Evolutionary conservation across 2,113 vertebrate genomes (phyloP).

Genomic region (Percina caprodes): DNA sequence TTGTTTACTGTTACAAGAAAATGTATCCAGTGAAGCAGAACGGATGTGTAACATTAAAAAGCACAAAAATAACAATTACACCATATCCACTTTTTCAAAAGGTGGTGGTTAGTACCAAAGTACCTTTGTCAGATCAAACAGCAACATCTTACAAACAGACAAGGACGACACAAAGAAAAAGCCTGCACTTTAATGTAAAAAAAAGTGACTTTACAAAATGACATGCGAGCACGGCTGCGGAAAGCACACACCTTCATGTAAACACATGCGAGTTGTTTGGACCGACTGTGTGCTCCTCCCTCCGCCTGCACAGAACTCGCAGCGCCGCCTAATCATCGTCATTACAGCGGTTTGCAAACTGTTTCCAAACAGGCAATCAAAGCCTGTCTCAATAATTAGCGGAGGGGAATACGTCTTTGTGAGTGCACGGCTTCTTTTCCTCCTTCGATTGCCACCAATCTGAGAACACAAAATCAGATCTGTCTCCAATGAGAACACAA

Average conservation of each 20-base stretch:
- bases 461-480: constrained; percentile 77
- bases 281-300: constrained; percentile 34
- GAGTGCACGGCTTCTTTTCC: constrained; percentile 62
- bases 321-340: constrained; percentile 84
- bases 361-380: constrained; percentile 89
- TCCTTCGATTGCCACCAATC: constrained; percentile 71
- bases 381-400: constrained; percentile 85
- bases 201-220: constrained; percentile 47
- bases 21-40: neutral
- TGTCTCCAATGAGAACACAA: constrained; percentile 55
- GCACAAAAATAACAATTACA: constrained; percentile 36
- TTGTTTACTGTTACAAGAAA: constrained; percentile 1
- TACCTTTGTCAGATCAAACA: constrained; percentile 37
- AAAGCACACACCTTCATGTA: constrained; percentile 38
- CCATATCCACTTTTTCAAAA: constrained; percentile 38
- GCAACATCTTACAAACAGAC: constrained; percentile 13
- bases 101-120: constrained; percentile 41
- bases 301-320: constrained; percentile 57
- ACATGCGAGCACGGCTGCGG: constrained; percentile 14
- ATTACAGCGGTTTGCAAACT: constrained; percentile 85
- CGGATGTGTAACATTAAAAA: neutral
- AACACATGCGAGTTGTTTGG: constrained; percentile 63
- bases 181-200: constrained; percentile 6
- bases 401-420: constrained; percentile 78
- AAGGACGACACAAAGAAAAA: neutral